Evolutionary conservation across 1,140 invertebrate genomes (phyloP).

Genomic region (Drosophila miranda): DNA sequence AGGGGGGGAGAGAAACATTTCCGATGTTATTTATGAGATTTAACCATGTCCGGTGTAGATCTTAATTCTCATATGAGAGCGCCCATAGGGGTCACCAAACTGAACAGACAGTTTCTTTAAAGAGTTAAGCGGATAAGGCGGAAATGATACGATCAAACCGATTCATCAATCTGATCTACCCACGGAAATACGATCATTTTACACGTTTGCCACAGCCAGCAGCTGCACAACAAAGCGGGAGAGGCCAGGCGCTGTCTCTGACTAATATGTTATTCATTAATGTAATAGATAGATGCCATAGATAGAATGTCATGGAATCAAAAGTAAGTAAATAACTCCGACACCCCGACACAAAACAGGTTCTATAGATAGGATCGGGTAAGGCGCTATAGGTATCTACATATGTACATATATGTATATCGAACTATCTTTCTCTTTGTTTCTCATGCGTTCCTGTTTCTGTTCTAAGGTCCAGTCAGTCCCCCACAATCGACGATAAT

Average conservation of each 20-base stretch:
- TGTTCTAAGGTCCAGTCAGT: no score
- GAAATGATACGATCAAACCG: constrained; percentile 15
- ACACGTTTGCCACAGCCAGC: neutral
- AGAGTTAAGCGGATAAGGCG: constrained; percentile 19
- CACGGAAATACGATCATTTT: no score
- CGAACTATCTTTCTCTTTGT: no score
- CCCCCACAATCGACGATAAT: neutral
- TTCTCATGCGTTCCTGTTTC: no score
- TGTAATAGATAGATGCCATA: constrained; percentile 22
- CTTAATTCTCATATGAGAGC: no score
- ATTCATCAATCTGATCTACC: no score
- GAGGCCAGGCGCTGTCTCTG: constrained; percentile 32
- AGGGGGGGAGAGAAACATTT: constrained; percentile 3
- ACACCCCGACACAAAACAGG: constrained; percentile 10
- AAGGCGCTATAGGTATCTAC: neutral
- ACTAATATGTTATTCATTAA: constrained; percentile 42
- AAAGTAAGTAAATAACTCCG: neutral
- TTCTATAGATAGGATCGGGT: constrained; percentile 4
- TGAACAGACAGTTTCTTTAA: constrained; percentile 17
- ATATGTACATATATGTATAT: no score
- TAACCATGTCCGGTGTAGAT: constrained; percentile 17
- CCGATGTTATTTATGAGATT: neutral
- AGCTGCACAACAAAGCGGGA: constrained; percentile 26
- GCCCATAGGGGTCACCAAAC: neutral
- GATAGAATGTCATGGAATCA: constrained; percentile 21